These are phyloP conservation scores for Meloidogyne hapla DNA, from an alignment of 1,140 invertebrate species.

Conservation along the genomic window DNA sequence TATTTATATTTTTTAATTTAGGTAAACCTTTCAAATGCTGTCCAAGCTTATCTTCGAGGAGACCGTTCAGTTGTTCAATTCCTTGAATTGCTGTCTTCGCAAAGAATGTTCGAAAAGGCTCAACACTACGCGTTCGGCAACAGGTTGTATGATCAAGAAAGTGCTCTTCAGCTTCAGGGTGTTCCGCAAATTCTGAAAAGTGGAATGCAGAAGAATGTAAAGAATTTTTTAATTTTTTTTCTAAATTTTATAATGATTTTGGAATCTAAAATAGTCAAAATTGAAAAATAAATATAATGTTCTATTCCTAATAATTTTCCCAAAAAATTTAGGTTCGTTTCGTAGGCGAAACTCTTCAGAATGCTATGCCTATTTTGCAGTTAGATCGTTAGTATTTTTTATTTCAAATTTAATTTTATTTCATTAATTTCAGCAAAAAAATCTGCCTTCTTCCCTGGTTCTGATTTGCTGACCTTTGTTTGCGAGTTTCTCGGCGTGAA, in stretches of 20 bases:
- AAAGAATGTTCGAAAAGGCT: conserved; percentile 12
- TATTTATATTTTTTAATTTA: neutral
- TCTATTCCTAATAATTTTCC: neutral
- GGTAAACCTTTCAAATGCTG: neutral
- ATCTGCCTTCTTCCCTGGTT: conserved; percentile 35
- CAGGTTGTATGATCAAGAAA: conserved; percentile 27
- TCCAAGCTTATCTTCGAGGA: neutral
- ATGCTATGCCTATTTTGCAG: conserved; percentile 27
- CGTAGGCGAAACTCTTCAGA: conserved; percentile 22
- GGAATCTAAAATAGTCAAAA: too few relatives aligned
- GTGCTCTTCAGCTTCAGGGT: conserved; percentile 24
- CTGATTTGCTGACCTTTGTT: conserved; percentile 9
- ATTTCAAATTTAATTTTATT: conserved; percentile 2
- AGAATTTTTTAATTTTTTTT: too few relatives aligned
- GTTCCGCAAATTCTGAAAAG: conserved; percentile 33
- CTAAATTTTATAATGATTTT: too few relatives aligned
- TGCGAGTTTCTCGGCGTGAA: neutral
- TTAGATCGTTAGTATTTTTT: conserved; percentile 30
- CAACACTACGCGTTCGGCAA: conserved; percentile 30
- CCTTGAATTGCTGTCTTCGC: conserved; percentile 27
- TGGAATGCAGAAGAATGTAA: conserved; percentile 41
- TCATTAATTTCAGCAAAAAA: conserved; percentile 34
- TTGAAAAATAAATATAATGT: too few relatives aligned
- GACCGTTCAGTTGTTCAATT: conserved; percentile 33
- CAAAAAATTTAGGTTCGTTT: conserved; percentile 16